Conservation (phyloP, 2,888 invertebrate species). For the Hofmannophila pseudospretella region DNA sequence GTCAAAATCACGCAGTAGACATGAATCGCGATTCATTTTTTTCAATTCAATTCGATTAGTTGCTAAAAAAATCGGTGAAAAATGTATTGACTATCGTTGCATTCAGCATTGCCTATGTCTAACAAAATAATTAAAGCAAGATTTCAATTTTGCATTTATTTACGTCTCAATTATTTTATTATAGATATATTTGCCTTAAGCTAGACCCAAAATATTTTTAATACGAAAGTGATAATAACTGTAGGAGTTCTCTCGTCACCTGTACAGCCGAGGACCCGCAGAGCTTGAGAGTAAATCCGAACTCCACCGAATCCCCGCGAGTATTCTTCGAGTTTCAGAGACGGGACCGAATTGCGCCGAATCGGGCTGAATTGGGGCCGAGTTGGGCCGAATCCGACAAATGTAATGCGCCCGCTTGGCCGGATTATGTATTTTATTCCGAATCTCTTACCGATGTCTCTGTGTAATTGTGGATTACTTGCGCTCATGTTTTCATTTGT, state of each 20-base stretch:
- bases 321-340: conserved; percentile 39
- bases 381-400: conserved; percentile 5
- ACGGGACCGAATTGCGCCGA: conserved; percentile 2
- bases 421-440: conserved; percentile 69
- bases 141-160: too few species aligned
- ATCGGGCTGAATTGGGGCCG: background rate
- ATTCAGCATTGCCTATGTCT: too few species aligned
- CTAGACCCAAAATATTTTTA: too few species aligned
- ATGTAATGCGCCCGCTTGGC: conserved; percentile 15
- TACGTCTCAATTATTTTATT: too few species aligned
- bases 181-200: too few species aligned
- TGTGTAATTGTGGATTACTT: conserved; percentile 72
- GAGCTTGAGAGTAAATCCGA: conserved; percentile 42
- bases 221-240: too few species aligned
- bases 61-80: too few species aligned
- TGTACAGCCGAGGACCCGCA: conserved; percentile 33
- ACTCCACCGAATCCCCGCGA: conserved; percentile 45
- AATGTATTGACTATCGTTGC: too few species aligned
- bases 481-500: conserved; percentile 63
- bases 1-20: too few species aligned
- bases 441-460: conserved; percentile 68
- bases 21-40: too few species aligned
- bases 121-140: too few species aligned
- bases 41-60: too few species aligned
- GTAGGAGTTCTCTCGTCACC: background rate